Evolutionary conservation across 37 sponge, comb jelly and placozoan species (phyloP).

Genomic region (Chondrilla cf. caribensis): DNA sequence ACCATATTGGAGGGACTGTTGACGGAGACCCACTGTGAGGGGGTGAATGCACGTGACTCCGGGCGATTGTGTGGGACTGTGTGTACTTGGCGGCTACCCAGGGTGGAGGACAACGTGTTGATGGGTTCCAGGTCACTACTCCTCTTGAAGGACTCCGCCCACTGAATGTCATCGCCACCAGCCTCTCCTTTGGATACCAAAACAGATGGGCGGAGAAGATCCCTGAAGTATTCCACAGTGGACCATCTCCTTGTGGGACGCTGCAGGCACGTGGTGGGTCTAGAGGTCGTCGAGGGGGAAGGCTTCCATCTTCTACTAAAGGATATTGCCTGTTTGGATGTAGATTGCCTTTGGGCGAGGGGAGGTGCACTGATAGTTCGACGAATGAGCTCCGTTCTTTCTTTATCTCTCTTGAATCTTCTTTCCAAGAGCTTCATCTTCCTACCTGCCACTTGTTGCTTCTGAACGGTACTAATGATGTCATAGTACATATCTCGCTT

Average conservation of each 20-base stretch:
- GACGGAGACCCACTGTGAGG: no score
- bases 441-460: neutral
- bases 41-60: no score
- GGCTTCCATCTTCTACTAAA: neutral
- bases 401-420: neutral
- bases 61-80: no score
- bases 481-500: neutral
- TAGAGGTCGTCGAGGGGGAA: neutral
- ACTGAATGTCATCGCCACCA: neutral
- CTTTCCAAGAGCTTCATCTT: neutral
- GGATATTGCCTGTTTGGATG: neutral
- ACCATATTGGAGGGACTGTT: no score
- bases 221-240: slow-evolving; percentile 3
- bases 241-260: no score
- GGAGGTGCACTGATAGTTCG: no score
- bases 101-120: no score
- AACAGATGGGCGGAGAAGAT: slow-evolving; percentile 5
- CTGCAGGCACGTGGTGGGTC: no score
- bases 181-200: neutral
- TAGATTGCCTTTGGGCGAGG: neutral
- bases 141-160: no score
- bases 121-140: no score
- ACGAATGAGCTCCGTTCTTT: neutral
- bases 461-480: neutral
- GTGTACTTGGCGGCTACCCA: no score